A percentile compares a stretch with the other conserved stretches of the same genome.
These are phyloP conservation scores for Telmatochromis sp. DNA, from an alignment of 2,113 vertebrate genomes.

Conservation along the genomic window DNA sequence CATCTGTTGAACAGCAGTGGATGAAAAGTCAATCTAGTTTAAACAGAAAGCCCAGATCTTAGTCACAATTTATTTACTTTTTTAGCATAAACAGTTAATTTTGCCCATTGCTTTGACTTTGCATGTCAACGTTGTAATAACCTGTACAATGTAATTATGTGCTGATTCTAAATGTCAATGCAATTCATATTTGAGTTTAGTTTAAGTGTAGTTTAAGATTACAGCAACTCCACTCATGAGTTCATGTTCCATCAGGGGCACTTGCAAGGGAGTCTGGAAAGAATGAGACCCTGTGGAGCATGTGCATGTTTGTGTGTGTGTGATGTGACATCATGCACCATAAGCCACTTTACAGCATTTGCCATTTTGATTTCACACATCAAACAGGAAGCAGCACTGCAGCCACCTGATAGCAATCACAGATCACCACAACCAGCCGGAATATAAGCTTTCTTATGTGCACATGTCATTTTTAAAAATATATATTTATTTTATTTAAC, in stretches of 20 bases:
- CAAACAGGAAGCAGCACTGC: background rate
- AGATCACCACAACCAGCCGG: background rate
- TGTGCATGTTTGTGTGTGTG: background rate
- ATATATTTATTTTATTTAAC: background rate
- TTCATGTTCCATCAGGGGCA: background rate
- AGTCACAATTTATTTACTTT: background rate
- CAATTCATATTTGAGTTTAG: background rate
- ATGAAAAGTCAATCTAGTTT: conserved; percentile 35
- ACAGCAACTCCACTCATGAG: background rate
- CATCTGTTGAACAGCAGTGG: conserved; percentile 19
- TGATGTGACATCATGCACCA: background rate
- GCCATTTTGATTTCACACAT: background rate
- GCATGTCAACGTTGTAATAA: background rate
- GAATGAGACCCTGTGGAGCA: background rate
- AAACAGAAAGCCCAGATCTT: background rate
- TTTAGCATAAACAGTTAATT: background rate
- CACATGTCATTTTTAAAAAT: background rate
- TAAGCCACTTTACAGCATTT: background rate
- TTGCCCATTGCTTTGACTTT: background rate
- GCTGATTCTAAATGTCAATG: background rate
- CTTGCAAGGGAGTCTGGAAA: background rate
- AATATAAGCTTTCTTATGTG: background rate
- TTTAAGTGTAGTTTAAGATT: background rate
- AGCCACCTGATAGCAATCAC: background rate
- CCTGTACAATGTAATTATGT: background rate